Evolutionary conservation across 1,140 invertebrate species (phyloP).

Genomic region (Cyclargus thomasi): DNA sequence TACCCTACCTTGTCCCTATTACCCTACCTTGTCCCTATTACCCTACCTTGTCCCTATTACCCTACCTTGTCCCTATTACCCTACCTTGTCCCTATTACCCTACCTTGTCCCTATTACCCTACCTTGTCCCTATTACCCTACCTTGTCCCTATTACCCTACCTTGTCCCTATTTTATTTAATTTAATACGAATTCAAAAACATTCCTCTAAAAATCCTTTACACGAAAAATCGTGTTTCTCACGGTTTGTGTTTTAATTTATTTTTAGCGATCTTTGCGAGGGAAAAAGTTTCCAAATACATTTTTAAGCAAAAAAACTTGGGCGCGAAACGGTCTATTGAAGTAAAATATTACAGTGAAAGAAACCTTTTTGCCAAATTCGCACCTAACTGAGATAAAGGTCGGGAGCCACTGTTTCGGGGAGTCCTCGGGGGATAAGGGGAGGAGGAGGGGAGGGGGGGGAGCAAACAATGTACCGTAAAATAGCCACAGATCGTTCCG

Average conservation of each 20-base stretch:
- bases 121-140: too few relatives aligned
- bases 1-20: too few relatives aligned
- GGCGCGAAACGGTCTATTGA: conserved; percentile 11
- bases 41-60: too few relatives aligned
- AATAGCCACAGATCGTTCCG: conserved; percentile 41
- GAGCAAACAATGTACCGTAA: conserved; percentile 60
- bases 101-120: too few relatives aligned
- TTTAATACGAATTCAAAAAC: not conserved
- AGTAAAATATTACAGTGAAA: not conserved
- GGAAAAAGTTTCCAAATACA: not conserved
- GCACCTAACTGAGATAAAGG: not conserved
- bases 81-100: too few relatives aligned
- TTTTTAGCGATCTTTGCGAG: not conserved
- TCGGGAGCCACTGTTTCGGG: not conserved
- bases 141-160: too few relatives aligned
- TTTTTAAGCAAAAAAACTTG: not conserved
- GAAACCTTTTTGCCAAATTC: not conserved
- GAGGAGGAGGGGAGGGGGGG: conserved; percentile 43
- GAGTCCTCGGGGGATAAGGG: conserved; percentile 35
- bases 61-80: too few relatives aligned
- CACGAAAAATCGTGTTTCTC: not conserved
- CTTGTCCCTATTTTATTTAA: not conserved
- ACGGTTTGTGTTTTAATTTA: not conserved
- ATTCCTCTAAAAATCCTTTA: not conserved
- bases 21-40: too few relatives aligned